Conservation (phyloP, 2,113 vertebrate genomes). For the Cyprinodon variegatus region DNA sequence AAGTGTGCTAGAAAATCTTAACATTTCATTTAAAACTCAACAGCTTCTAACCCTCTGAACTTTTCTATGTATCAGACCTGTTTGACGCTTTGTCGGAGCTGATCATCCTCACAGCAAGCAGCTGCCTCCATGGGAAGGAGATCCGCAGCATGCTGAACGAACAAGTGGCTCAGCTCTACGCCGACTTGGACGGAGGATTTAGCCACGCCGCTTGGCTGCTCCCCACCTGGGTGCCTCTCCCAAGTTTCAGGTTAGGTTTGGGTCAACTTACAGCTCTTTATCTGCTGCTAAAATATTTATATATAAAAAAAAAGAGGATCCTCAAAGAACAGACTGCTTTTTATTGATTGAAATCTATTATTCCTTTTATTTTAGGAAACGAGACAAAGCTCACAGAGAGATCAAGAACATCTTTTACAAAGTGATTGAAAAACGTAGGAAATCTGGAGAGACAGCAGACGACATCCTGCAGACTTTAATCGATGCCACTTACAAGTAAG, state of each 20-base stretch:
- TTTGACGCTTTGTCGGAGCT: constrained; percentile 95
- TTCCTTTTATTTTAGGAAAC: constrained; percentile 75
- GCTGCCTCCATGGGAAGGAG: constrained; percentile 94
- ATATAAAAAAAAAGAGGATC: not conserved
- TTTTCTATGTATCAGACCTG: constrained; percentile 81
- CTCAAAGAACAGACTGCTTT: not conserved
- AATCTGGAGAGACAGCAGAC: constrained; percentile 82
- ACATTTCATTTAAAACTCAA: not conserved
- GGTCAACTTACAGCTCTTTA: not conserved
- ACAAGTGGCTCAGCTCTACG: constrained; percentile 92
- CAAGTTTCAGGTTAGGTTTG: constrained; percentile 92
- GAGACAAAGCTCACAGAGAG: constrained; percentile 90
- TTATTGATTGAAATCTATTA: not conserved
- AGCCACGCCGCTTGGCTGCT: constrained; percentile 94
- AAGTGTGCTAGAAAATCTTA: not conserved
- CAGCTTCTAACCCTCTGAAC: not conserved
- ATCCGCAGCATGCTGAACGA: constrained; percentile 88
- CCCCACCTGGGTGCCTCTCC: constrained; percentile 94
- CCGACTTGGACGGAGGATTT: constrained; percentile 95
- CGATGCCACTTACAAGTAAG: constrained; percentile 94
- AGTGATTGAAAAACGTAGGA: constrained; percentile 90
- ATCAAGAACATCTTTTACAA: constrained; percentile 94
- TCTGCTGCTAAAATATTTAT: not conserved
- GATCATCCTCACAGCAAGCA: constrained; percentile 96
- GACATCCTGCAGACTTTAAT: constrained; percentile 97